Percentiles rank a stretch among this genome's conserved stretches.
phyloP scores from a whole-genome alignment of 1,140 invertebrate species.

The Drosophila malerkotliana region DNA sequence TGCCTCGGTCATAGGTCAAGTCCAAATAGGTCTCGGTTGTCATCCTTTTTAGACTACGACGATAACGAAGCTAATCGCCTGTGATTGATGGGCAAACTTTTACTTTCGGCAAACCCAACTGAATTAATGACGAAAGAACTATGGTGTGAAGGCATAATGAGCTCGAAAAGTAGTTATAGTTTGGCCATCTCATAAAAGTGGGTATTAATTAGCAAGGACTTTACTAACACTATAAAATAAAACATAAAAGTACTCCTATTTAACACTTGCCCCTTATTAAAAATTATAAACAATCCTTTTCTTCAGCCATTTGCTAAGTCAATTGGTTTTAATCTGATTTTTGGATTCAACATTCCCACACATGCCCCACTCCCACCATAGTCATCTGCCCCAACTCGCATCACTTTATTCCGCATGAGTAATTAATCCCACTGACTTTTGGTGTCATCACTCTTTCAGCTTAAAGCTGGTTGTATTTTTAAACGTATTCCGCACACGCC shows the following conservation, averaged over 20 bases:
- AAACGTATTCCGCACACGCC: background rate
- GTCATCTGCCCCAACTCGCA: background rate
- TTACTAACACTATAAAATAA: too few species aligned
- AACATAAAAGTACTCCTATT: too few species aligned
- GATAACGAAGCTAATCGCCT: constrained; percentile 8
- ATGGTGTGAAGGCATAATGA: background rate
- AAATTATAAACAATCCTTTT: too few species aligned
- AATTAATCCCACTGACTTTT: background rate
- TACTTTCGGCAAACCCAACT: background rate
- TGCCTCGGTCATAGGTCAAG: constrained; percentile 67
- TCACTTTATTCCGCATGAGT: background rate
- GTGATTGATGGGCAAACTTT: background rate
- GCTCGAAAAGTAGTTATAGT: background rate
- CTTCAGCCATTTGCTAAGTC: background rate
- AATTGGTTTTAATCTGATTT: background rate
- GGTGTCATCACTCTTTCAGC: background rate
- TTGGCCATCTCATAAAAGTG: background rate
- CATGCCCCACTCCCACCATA: background rate
- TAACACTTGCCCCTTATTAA: too few species aligned
- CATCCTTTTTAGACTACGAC: constrained; percentile 44
- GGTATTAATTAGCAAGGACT: background rate
- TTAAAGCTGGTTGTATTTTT: background rate
- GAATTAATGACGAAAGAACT: constrained; percentile 1
- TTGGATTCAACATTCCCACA: background rate
- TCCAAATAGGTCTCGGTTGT: constrained; percentile 80